A percentile compares a stretch with the other conserved stretches of the same genome.
Conservation (phyloP, 2,888 invertebrate genomes). For the Liodrosophila aerea region DNA sequence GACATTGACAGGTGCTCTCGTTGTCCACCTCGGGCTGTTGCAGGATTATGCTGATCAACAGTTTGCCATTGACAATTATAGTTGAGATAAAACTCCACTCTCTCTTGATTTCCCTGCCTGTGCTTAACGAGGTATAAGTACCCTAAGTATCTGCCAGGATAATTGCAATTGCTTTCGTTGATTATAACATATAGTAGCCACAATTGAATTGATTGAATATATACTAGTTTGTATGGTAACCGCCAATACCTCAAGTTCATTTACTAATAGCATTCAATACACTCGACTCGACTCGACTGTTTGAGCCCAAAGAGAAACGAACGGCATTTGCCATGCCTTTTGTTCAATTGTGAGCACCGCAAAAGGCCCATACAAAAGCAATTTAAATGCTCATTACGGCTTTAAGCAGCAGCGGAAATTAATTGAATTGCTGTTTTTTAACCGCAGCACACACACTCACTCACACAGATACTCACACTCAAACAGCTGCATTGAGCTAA, state of each 20-base stretch:
- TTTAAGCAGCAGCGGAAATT: constrained; percentile 71
- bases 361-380: constrained; percentile 64
- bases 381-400: constrained; percentile 75
- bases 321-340: constrained; percentile 47
- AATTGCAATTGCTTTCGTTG: too few species aligned
- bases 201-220: constrained; percentile 10
- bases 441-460: constrained; percentile 46
- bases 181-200: not conserved
- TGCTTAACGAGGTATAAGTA: too few species aligned
- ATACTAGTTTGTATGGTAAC: constrained; percentile 6
- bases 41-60: constrained; percentile 62
- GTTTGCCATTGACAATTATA: constrained; percentile 69
- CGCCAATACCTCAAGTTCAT: constrained; percentile 33
- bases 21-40: not conserved
- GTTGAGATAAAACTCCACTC: constrained; percentile 46
- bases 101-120: too few species aligned
- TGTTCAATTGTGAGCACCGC: constrained; percentile 64
- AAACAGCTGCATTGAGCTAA: constrained; percentile 46
- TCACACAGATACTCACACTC: constrained; percentile 15
- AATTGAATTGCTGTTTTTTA: constrained; percentile 74
- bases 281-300: constrained; percentile 35
- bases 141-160: too few species aligned
- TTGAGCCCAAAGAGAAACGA: too few species aligned
- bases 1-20: constrained; percentile 61
- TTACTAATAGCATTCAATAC: constrained; percentile 25